Evolutionary conservation across 2,113 vertebrate species (phyloP).

Genomic region (Laticauda laticaudata): DNA sequence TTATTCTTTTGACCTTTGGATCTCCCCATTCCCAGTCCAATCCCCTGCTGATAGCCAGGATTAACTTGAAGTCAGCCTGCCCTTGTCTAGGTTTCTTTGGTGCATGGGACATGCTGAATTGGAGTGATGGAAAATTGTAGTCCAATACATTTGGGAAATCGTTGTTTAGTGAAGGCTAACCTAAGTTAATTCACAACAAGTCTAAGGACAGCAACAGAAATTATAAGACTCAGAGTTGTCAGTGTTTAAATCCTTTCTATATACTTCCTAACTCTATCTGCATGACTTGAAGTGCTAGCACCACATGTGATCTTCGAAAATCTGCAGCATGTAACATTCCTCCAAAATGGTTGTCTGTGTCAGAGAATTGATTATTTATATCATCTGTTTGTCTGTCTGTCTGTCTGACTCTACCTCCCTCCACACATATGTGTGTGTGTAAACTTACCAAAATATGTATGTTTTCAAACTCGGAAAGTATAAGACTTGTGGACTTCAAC

Average conservation of each 20-base stretch:
- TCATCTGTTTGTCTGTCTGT: not conserved
- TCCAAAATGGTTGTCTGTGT: not conserved
- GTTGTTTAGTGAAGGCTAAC: not conserved
- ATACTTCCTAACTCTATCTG: not conserved
- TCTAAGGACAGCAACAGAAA: not conserved
- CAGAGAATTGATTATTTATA: not conserved
- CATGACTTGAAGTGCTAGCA: not conserved
- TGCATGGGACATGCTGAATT: not conserved
- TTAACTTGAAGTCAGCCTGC: not conserved
- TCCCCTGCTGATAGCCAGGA: not conserved
- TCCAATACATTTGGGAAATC: not conserved
- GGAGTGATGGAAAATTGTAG: not conserved
- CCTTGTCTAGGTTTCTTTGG: not conserved
- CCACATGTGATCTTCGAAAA: not conserved
- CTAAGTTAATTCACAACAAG: not conserved
- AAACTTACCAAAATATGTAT: too few relatives aligned
- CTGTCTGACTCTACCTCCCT: fast-evolving
- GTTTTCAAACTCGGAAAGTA: too few relatives aligned
- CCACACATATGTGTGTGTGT: too few relatives aligned
- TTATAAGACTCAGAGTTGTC: not conserved
- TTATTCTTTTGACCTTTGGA: not conserved
- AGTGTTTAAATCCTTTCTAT: not conserved
- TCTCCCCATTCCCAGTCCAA: not conserved
- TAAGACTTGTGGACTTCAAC: too few relatives aligned
- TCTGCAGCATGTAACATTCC: not conserved